Evolutionary conservation across 2,113 vertebrate species (phyloP), one percentile per base, ranked within the genome.

Genomic region (Neolamprologus modestus): DNA sequence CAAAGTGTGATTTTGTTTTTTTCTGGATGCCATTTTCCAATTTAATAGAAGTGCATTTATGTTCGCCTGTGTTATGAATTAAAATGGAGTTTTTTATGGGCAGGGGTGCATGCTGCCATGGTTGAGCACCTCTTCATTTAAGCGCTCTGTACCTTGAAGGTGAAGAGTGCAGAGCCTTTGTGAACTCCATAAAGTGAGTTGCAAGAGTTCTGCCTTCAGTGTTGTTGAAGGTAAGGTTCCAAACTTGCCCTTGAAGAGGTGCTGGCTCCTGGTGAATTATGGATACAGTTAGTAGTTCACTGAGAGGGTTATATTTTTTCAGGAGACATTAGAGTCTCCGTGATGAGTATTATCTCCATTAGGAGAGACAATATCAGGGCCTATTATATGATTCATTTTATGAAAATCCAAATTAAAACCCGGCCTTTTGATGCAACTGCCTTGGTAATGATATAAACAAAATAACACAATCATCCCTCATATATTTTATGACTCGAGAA

Each of bases 11-110:
- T 94, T 94, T 92, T 90, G 66, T 88, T 90, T 83, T 82, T 79
- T 79, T 80, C 54, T 59, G 68, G 3, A 86, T 92, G 92, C 92
- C 92, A 93, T 96, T 95, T 76, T 96, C 89, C 90, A 92, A 80
- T 94, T 94, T 94, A 95, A 95, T 94, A 89, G 90, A 93, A 94
- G 93, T 91, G 90, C 84, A 83, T 93, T 93, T 92, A 89, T 90
- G 94, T 93, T 89, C 81, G 73, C 82, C 84, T 90, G 91, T 91
- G 91, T 95, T 94, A 86, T 91, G 91, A 95, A 95, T 95, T 94
- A 94, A 94, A 94, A 94, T 93, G 4, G 90, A 90, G 82, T 92
- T 91, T 89, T 94, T 95, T 94, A 95, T 89, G 88, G 88, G 88
- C 68, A 59, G 84, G 91, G 91, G 82, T 92, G 94, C 88, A 88